Evolutionary conservation across 53 echinoderm and acorn worm species (phyloP), one percentile per base, ranked within the genome.

Genomic region (Antedon mediterranea): DNA sequence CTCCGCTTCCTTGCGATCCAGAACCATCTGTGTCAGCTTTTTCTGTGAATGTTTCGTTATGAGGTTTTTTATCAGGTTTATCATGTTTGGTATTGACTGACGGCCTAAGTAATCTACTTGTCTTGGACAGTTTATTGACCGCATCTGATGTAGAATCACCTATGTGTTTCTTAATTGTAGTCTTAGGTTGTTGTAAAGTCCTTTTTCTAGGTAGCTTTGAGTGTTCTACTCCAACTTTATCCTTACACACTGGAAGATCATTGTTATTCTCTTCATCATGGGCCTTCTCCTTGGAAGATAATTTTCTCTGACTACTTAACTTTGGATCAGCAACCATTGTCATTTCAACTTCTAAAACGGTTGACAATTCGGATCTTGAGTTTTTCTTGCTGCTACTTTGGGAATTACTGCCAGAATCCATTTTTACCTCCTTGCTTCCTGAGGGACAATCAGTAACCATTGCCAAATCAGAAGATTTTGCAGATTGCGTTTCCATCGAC

Each of bases 41-140:
- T 33, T 79, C 71, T 70, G 79, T 70, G 32, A 71, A 27, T 79
- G 78, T 27, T 43, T 72, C 71, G 30, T 43, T 31, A 72, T 90
- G 81, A 75, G 74, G 34, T 32, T 80, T 86, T 42, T 27, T 76
- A 28, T 42, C 57, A n/a, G 88, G 31, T 43, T 78, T 85, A 76
- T 71, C 33, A 43, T 78, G 73, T 41, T 75, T 71, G 23, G 71
- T 82, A 34, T 82, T 57, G 23, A 57, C 57, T 2, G 20, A 57
- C 7, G 57, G 57, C 2, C 57, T 13, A 26, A 57, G 2, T 57
- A 57, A 57, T 57, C 23, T 57, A 18, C 57, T 57, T 57, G 57
- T 18, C 57, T 57, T 57, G 7, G 57, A 57, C 14, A 57, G 20
- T 18, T 23, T 57, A 23, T 23, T 57, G 57, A 57, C 57, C 9